Evolutionary conservation across 2,888 invertebrate species (phyloP), one percentile per base, ranked within the genome.

Genomic region (Lepidocyrtinus sp.): DNA sequence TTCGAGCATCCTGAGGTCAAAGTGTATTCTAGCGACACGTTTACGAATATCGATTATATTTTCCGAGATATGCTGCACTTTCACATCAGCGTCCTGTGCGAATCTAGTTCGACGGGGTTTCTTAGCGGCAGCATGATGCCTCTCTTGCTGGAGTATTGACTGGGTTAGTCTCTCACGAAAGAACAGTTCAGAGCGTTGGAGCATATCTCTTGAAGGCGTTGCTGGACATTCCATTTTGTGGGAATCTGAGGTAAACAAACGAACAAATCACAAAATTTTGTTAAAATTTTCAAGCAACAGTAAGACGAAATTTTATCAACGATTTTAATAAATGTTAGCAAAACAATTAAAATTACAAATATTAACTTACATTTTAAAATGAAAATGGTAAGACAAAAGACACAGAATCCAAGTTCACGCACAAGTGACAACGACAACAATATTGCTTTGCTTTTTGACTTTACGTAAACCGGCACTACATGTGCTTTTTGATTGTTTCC

Each of bases 101-200:
- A 75, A 81, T 15, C 69, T 26, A 2, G 68, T 72, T n/a, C 69
- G 27, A 1, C 72, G 61, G 0, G 81, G 81, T 17, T 55, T 61
- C 64, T 81, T 81, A 21, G 72, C 59, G 0, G 65, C 68, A 15
- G 81, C 81, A 55, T 81, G 75, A 26, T 55, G 55, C 24, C 62
- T 61, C 25, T 81, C 76, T 25, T 81, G 81, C 64, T 81, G 74
- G 2, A 81, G 63, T 3, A 73, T 68, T 1, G 26, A 15, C 25
- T 25, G 55, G 61, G 71, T 61, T 17, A 77, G 9, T 1, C 12
- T 61, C 15, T 72, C 71, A 36, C 65, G 59, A 25, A 26, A 70
- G 17, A 64, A 55, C 12, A 63, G 45, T 19, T 59, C 71, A 17
- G 77, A 77, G 12, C 63, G 19, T 1, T 25, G 0, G 19, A 76